phyloP scores from a whole-genome alignment of 2,888 invertebrate genomes.

The Lottia scabra region DNA sequence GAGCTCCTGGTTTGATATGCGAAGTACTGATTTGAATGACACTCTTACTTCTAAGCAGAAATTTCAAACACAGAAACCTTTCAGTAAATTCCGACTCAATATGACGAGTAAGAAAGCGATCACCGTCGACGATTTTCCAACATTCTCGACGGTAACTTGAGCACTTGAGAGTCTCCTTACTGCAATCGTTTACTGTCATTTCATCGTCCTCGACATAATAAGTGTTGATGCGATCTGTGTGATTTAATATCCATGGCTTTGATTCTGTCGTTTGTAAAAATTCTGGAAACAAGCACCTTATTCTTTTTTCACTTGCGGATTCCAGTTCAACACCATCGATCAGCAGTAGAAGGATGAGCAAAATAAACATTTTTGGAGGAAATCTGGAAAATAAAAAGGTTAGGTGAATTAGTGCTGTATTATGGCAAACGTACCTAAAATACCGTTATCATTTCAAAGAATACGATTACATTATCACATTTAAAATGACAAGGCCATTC shows the following conservation, averaged over 20 bases:
- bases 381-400: neutral
- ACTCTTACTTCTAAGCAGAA: slow-evolving; percentile 29
- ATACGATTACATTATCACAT: too few species aligned
- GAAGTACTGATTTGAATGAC: slow-evolving; percentile 37
- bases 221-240: slow-evolving; percentile 16
- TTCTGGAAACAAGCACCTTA: slow-evolving; percentile 25
- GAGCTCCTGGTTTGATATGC: slow-evolving; percentile 14
- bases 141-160: slow-evolving; percentile 24
- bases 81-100: slow-evolving; percentile 23
- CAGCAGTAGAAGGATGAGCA: neutral
- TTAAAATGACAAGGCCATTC: too few species aligned
- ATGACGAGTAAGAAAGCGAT: slow-evolving; percentile 22
- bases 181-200: slow-evolving; percentile 26
- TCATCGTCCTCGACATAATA: slow-evolving; percentile 21
- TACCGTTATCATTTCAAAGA: too few species aligned
- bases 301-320: slow-evolving; percentile 2
- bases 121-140: slow-evolving; percentile 11
- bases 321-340: neutral
- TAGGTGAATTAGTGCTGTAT: too few species aligned
- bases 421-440: too few species aligned
- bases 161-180: slow-evolving; percentile 16
- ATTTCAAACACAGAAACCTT: slow-evolving; percentile 36
- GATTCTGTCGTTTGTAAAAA: slow-evolving; percentile 21
- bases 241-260: slow-evolving; percentile 30
- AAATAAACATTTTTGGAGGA: neutral